Conservation (phyloP, 2,888 invertebrate genomes). For the Orthosia gothica region DNA sequence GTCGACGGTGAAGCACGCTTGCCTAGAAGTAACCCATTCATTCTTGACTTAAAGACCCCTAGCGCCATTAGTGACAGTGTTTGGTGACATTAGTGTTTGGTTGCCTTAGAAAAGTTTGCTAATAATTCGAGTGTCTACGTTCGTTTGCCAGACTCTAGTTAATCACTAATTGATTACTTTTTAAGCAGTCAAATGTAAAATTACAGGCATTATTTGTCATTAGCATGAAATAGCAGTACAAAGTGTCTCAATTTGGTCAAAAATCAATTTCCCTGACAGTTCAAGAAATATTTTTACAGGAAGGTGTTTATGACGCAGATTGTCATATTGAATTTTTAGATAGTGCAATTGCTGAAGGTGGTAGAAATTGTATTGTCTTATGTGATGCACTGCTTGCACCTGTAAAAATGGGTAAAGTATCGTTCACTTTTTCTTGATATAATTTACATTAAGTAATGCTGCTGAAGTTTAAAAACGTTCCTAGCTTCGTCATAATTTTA, state of each 20-base stretch:
- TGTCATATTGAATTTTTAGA: conserved; percentile 92
- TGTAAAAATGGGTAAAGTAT: conserved; percentile 91
- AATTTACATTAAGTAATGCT: not conserved
- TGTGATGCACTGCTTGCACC: conserved; percentile 93
- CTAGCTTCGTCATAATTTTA: no score
- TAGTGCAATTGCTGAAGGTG: conserved; percentile 92
- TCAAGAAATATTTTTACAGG: conserved; percentile 79
- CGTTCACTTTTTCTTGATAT: not conserved
- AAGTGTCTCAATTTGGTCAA: conserved; percentile 81
- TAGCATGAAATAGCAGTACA: conserved; percentile 48
- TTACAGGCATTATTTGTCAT: conserved; percentile 66
- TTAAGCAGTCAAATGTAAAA: no score
- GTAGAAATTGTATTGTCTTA: conserved; percentile 92
- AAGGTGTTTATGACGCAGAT: conserved; percentile 94
- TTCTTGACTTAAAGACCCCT: no score
- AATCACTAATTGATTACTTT: no score
- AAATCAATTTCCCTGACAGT: conserved; percentile 79
- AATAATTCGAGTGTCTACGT: no score
- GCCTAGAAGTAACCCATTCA: no score
- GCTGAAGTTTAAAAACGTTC: no score
- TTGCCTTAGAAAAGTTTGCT: no score
- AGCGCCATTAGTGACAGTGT: no score
- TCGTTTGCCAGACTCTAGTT: no score
- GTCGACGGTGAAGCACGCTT: no score
- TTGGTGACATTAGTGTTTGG: no score